Evolutionary conservation across 2,888 invertebrate species (phyloP), one percentile per base, ranked within the genome.

Genomic region (Melipona bicolor): DNA sequence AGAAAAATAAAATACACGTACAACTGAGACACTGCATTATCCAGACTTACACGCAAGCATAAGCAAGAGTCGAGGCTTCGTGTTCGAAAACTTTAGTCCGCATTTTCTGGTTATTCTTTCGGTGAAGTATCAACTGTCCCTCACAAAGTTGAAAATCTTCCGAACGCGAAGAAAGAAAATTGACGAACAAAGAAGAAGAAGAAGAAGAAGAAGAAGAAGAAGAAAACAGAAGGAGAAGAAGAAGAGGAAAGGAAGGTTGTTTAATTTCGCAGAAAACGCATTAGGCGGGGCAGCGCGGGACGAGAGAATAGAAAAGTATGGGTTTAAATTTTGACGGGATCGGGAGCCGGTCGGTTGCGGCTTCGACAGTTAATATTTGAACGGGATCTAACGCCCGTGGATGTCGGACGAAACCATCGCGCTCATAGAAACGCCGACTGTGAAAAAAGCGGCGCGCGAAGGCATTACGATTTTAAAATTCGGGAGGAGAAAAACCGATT

Each of bases 391-490:
- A 62, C 68, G 24, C 43, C 43, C 50, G 59, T 9, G 49, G 73
- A 54, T 49, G 54, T 36, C 64, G 65, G 54, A 32, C 43, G 77
- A 49, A 69, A 59, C 19, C 32, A 19, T 43, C 65, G 54, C 77
- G 49, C 52, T 61, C 24, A 84, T 49, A 67, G 71, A 36, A 27
- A 27, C 50, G 61, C 64, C 36, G 15, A 36, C 0, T 27, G 59
- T 32, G 68, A 70, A 70, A 62, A 52, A 64, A 49, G 52, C 4
- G 74, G 71, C 43, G 68, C 80, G 72, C 65, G 73, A 50, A 64
- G 6, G 81, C 83, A 88, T 88, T 88, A 88, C 87, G 83, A 85
- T 87, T 88, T 88, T 88, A 88, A 85, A 85, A 85, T 83, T 79
- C 79, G 83, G 79, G 77, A 80, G 81, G 75, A 69, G 80, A 79